Evolutionary conservation across 23 tunicate species (phyloP).

Genomic region (Halocynthia aurantium): DNA sequence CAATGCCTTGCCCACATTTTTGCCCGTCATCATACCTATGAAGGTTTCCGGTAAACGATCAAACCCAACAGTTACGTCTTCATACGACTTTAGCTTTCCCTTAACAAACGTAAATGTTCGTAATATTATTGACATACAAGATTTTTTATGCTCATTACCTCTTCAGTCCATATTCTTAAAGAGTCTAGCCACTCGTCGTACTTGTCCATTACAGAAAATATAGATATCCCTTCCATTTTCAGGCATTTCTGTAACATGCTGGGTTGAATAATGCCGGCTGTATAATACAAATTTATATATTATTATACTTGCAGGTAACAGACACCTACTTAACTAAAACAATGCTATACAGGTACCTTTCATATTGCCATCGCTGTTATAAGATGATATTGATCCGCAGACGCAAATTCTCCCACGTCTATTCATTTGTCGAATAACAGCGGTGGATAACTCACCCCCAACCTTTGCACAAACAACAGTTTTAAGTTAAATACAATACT

Average conservation of each 20-base stretch:
- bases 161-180: conserved; percentile 44
- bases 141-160: conserved; percentile 16
- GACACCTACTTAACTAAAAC: too few species aligned
- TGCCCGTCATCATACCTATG: conserved; percentile 35
- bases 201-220: conserved; percentile 7
- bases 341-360: too few species aligned
- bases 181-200: conserved; percentile 22
- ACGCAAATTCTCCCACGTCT: conserved; percentile 45
- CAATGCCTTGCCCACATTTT: conserved; percentile 62
- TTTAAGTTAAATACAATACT: not conserved
- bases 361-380: not conserved
- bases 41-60: conserved; percentile 50
- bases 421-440: conserved; percentile 49
- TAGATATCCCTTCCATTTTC: conserved; percentile 38
- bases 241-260: conserved; percentile 31
- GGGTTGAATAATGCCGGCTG: conserved; percentile 42
- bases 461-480: conserved; percentile 29
- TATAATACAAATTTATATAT: conserved; percentile 4
- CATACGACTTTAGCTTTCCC: conserved; percentile 55
- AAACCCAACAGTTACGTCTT: conserved; percentile 41
- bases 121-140: too few species aligned
- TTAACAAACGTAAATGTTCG: not conserved
- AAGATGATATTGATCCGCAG: conserved; percentile 48
- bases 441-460: conserved; percentile 63
- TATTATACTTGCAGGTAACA: not conserved